A percentile compares a stretch with the other conserved stretches of the same genome.
phyloP scores from a whole-genome alignment of 2,113 vertebrate species.

The Oreotragus oreotragus region DNA sequence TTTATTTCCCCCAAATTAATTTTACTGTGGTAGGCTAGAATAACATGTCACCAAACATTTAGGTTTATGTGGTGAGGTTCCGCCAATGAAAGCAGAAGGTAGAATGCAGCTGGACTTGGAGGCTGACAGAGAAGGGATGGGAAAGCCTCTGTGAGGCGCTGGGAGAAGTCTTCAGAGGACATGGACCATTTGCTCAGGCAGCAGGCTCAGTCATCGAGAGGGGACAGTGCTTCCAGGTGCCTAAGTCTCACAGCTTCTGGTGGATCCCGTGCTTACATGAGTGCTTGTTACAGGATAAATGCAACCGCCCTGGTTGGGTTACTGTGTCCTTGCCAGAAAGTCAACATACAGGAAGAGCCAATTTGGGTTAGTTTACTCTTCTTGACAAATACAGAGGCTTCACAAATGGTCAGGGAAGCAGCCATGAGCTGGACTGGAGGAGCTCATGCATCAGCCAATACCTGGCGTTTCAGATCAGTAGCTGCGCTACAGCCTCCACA shows the following conservation, averaged over 20 bases:
- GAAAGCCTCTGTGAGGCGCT: neutral
- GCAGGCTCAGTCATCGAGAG: neutral
- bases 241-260: neutral
- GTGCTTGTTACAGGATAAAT: neutral
- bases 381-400: neutral
- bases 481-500: neutral
- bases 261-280: neutral
- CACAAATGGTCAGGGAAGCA: neutral
- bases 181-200: neutral
- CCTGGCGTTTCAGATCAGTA: neutral
- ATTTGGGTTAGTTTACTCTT: neutral
- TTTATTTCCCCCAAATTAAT: constrained; percentile 41
- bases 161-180: neutral
- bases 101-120: neutral
- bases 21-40: constrained; percentile 47
- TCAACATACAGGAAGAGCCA: neutral
- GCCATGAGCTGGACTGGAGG: neutral
- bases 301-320: neutral
- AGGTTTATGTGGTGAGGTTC: constrained; percentile 23
- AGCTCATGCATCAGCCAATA: neutral
- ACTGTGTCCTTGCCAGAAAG: neutral
- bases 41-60: constrained; percentile 34
- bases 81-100: constrained; percentile 40
- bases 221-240: neutral
- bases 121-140: neutral